phyloP scores from a whole-genome alignment of 1,140 invertebrate species.

The Drosophila kurseongensis region DNA sequence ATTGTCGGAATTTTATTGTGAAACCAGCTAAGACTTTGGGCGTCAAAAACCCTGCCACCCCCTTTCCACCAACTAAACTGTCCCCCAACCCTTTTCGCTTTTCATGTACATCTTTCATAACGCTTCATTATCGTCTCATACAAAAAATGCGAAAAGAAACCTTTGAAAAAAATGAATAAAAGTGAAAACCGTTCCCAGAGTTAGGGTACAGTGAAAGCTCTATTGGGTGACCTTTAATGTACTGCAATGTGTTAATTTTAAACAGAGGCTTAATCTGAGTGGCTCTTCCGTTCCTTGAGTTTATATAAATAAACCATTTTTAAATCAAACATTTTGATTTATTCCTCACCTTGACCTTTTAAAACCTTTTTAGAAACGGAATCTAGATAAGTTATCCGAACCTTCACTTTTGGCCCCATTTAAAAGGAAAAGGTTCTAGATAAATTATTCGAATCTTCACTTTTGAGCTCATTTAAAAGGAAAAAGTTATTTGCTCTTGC shows the following conservation, averaged over 20 bases:
- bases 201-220: slow-evolving; percentile 50
- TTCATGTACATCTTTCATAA: slow-evolving; percentile 59
- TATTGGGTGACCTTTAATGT: slow-evolving; percentile 3
- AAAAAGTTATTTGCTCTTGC: too few species aligned
- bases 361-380: too few species aligned
- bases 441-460: too few species aligned
- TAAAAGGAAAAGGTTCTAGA: too few species aligned
- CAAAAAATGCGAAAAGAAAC: slow-evolving; percentile 40
- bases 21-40: slow-evolving; percentile 66
- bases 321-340: too few species aligned
- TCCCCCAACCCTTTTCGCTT: background rate
- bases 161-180: slow-evolving; percentile 46
- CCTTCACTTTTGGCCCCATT: too few species aligned
- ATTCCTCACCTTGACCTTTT: too few species aligned
- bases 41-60: slow-evolving; percentile 33
- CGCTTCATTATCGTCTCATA: slow-evolving; percentile 53
- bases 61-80: background rate
- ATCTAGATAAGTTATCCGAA: too few species aligned
- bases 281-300: too few species aligned
- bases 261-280: background rate
- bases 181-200: slow-evolving; percentile 68
- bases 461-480: too few species aligned
- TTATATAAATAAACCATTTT: too few species aligned
- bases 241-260: background rate
- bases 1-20: slow-evolving; percentile 80